These are phyloP conservation scores for Nipponacmea schrenckii DNA, from an alignment of 2,888 invertebrate genomes.

Conservation along the genomic window DNA sequence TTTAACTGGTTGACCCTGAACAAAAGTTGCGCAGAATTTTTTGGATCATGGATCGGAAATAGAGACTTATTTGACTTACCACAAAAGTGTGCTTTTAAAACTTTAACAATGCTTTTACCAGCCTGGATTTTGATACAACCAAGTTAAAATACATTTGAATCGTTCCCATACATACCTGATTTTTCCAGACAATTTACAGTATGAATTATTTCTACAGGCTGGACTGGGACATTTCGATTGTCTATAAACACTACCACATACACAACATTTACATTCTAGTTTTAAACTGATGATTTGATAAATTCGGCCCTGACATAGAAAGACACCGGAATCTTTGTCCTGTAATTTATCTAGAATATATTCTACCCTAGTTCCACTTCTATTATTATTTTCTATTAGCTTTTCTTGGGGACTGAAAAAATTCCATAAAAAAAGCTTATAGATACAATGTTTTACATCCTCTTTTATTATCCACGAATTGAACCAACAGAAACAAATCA, in stretches of 20 bases:
- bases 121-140: too few relatives aligned
- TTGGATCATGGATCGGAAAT: too few relatives aligned
- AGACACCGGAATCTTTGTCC: not conserved
- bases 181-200: not conserved
- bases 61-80: too few relatives aligned
- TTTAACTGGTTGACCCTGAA: too few relatives aligned
- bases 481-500: too few relatives aligned
- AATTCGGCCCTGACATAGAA: not conserved
- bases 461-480: too few relatives aligned
- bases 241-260: not conserved
- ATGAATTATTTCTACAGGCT: not conserved
- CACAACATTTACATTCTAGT: not conserved
- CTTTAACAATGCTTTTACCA: too few relatives aligned
- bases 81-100: too few relatives aligned
- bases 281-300: not conserved
- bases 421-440: not conserved
- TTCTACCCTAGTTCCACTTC: not conserved
- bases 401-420: too few relatives aligned
- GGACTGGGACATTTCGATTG: not conserved
- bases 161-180: not conserved
- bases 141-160: too few relatives aligned
- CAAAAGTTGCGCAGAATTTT: too few relatives aligned
- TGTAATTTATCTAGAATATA: not conserved
- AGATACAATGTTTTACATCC: not conserved
- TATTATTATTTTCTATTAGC: not conserved